These are phyloP conservation scores for Sturnira hondurensis DNA, from an alignment of 2,113 vertebrate genomes.

Conservation along the genomic window DNA sequence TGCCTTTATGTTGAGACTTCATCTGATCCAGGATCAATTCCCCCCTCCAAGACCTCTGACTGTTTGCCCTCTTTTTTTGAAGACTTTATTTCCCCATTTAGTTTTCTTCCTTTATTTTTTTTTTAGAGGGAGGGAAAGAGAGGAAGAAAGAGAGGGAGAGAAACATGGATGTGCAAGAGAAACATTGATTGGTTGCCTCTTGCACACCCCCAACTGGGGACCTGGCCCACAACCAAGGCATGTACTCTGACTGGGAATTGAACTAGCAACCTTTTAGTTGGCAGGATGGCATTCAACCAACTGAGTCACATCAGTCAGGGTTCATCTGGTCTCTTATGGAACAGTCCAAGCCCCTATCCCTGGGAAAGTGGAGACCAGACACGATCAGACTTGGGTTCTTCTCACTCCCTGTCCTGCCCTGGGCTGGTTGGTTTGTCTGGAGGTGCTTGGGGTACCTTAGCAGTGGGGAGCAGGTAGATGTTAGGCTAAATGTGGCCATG, in stretches of 20 bases:
- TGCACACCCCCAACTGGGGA: too few relatives aligned
- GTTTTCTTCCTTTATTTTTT: too few relatives aligned
- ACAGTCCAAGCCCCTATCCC: background rate
- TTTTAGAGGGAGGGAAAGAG: too few relatives aligned
- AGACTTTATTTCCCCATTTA: too few relatives aligned
- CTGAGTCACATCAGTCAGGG: too few relatives aligned
- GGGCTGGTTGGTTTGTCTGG: background rate
- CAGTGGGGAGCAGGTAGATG: background rate
- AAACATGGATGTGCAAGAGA: too few relatives aligned
- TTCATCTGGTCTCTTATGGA: background rate
- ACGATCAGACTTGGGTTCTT: background rate
- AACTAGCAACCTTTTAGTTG: too few relatives aligned
- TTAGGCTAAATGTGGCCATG: background rate
- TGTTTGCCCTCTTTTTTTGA: background rate
- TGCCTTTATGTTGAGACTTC: background rate
- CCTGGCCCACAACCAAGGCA: too few relatives aligned
- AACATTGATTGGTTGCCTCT: too few relatives aligned
- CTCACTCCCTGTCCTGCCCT: background rate
- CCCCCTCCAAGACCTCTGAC: rapidly evolving
- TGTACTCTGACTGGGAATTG: too few relatives aligned
- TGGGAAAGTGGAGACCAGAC: background rate
- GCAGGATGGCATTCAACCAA: too few relatives aligned
- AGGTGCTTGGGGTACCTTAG: background rate
- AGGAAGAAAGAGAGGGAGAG: too few relatives aligned
- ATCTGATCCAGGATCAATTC: background rate